Evolutionary conservation across 1,140 invertebrate species (phyloP).

Genomic region (Drosophila gunungcola): DNA sequence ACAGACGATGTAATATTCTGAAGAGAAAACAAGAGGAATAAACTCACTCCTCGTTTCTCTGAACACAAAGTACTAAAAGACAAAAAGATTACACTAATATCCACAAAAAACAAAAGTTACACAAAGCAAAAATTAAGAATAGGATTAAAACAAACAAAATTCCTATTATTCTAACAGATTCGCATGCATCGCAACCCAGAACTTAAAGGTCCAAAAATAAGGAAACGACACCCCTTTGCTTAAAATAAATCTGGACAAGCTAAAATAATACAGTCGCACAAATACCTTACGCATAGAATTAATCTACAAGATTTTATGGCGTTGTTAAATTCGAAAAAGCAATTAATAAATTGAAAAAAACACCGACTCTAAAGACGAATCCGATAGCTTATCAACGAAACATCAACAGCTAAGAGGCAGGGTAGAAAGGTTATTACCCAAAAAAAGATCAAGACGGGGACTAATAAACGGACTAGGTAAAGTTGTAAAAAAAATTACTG

Average conservation of each 20-base stretch:
- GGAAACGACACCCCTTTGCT: constrained; percentile 3
- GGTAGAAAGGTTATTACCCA: neutral
- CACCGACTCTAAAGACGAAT: neutral
- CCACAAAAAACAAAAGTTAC: constrained; percentile 3
- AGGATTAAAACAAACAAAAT: constrained; percentile 7
- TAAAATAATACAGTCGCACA: neutral
- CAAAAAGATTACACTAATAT: neutral
- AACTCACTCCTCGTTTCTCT: constrained; percentile 5
- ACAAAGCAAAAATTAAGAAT: constrained; percentile 7
- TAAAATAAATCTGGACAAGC: constrained; percentile 2
- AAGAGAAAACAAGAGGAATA: constrained; percentile 5
- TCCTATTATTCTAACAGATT: constrained; percentile 9
- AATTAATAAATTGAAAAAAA: neutral
- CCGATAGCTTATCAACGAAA: neutral
- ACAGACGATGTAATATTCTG: constrained; percentile 3
- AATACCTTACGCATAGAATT: constrained; percentile 4
- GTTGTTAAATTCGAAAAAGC: constrained; percentile 8
- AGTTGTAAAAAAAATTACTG: neutral
- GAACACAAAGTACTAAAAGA: constrained; percentile 3
- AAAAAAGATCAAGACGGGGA: neutral
- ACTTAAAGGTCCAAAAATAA: constrained; percentile 6
- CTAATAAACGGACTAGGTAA: constrained; percentile 5
- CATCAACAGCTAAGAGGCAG: constrained; percentile 1
- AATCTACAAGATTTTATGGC: constrained; percentile 4
- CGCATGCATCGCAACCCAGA: constrained; percentile 4